Conservation (phyloP, 2,888 invertebrate species). For the Chrysotoxum bicinctum region DNA sequence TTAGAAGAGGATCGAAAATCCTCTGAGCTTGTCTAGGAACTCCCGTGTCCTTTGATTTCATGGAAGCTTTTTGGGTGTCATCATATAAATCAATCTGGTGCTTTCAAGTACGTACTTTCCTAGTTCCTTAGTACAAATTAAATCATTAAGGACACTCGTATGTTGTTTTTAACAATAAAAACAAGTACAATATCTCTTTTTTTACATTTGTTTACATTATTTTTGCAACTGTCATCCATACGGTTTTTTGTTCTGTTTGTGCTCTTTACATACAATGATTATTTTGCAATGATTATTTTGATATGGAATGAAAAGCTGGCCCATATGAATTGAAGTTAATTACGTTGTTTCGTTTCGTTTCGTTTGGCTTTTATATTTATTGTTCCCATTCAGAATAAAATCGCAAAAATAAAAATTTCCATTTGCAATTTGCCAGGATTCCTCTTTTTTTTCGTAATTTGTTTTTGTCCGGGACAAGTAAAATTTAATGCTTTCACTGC, state of each 20-base stretch:
- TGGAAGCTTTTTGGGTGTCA: no score
- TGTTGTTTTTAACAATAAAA: no score
- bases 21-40: no score
- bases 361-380: constrained; percentile 30
- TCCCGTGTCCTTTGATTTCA: no score
- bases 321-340: constrained; percentile 33
- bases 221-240: background rate
- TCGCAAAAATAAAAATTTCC: constrained; percentile 8
- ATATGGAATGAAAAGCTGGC: background rate
- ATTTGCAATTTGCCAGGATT: constrained; percentile 24
- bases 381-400: constrained; percentile 20
- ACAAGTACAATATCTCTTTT: no score
- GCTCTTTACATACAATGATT: no score
- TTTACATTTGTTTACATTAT: no score
- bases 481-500: background rate
- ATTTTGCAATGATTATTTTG: background rate
- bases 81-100: no score
- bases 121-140: no score
- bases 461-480: background rate
- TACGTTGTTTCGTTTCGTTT: constrained; percentile 25
- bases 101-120: no score
- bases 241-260: background rate
- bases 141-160: no score
- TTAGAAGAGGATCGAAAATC: no score
- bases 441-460: background rate